Percentiles rank a stretch among this genome's conserved stretches.
These are phyloP conservation scores for Corythaixoides concolor DNA, from an alignment of 2,113 vertebrate species.

Conservation along the genomic window DNA sequence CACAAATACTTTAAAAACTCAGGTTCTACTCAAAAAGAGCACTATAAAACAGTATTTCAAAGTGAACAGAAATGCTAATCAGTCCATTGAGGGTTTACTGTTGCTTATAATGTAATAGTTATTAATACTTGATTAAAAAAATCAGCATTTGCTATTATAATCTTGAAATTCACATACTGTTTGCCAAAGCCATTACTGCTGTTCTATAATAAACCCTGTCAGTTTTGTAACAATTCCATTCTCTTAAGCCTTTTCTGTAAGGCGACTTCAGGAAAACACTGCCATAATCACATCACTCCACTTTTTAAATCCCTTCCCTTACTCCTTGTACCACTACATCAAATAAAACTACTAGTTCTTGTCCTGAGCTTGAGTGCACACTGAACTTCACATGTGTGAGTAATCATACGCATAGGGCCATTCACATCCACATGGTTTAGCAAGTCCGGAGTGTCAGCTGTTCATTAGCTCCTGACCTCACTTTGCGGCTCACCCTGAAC, in stretches of 20 bases:
- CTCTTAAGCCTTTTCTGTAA: not conserved
- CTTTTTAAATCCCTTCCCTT: not conserved
- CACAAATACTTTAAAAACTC: not conserved
- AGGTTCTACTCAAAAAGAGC: not conserved
- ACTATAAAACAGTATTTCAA: not conserved
- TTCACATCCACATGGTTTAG: not conserved
- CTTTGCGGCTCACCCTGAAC: not conserved
- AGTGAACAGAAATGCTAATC: not conserved
- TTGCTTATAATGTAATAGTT: not conserved
- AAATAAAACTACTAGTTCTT: conserved; percentile 8
- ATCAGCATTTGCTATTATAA: not conserved
- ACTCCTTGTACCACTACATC: not conserved
- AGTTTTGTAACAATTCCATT: not conserved
- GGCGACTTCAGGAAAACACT: not conserved
- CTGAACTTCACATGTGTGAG: conserved; percentile 2
- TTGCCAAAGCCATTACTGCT: not conserved
- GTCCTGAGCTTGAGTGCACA: not conserved
- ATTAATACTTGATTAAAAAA: not conserved
- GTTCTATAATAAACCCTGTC: not conserved
- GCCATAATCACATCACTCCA: not conserved
- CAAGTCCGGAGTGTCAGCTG: not conserved
- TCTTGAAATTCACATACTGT: not conserved
- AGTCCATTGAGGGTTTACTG: not conserved
- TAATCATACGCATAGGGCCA: not conserved
- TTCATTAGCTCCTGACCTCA: conserved; percentile 34